Evolutionary conservation across 2,888 invertebrate genomes (phyloP).

Genomic region (Gerris lacustris): DNA sequence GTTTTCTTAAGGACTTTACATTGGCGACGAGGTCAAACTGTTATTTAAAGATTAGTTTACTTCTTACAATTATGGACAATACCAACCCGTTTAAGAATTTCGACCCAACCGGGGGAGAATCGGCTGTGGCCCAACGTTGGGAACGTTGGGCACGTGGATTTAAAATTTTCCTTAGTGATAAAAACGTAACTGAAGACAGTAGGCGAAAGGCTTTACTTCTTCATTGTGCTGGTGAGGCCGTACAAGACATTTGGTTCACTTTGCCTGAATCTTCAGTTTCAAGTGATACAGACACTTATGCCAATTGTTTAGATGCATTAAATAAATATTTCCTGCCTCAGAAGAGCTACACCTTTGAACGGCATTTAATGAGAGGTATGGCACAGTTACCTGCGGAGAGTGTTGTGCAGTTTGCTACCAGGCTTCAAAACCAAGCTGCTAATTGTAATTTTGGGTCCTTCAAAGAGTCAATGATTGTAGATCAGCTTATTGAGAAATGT

Average conservation of each 20-base stretch:
- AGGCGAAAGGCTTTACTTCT: neutral
- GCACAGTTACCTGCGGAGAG: neutral
- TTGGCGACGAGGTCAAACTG: slow-evolving; percentile 1
- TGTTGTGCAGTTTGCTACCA: neutral
- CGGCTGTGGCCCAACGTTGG: neutral
- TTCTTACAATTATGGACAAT: neutral
- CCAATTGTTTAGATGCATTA: neutral
- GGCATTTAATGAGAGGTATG: neutral
- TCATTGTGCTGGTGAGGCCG: neutral
- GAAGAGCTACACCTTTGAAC: neutral
- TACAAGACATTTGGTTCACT: neutral
- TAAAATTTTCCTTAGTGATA: neutral
- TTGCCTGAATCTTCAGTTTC: neutral
- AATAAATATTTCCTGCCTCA: neutral
- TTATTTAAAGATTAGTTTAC: no score
- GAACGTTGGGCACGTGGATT: neutral
- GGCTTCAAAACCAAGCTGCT: neutral
- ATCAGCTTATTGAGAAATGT: neutral
- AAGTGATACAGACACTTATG: neutral
- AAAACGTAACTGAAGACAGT: neutral
- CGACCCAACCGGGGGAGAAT: neutral
- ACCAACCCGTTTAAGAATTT: neutral
- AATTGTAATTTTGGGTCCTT: neutral
- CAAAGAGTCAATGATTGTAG: neutral
- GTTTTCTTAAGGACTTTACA: no score